A percentile compares a stretch with the other conserved stretches of the same genome.
These are phyloP conservation scores for Eudyptes chrysolophus DNA, from an alignment of 2,113 vertebrate genomes.

Conservation along the genomic window DNA sequence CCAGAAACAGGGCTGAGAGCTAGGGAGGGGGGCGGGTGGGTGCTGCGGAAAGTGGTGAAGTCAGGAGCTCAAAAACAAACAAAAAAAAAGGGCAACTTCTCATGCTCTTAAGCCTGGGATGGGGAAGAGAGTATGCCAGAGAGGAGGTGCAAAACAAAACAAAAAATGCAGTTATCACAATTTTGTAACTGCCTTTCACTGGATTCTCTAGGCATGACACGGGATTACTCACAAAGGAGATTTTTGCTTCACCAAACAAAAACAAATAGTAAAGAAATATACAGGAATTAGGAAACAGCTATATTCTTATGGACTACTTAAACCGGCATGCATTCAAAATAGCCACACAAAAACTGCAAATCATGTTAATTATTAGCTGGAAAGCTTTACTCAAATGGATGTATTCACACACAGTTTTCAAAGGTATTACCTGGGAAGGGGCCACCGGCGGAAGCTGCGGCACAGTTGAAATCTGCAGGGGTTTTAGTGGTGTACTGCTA, in stretches of 20 bases:
- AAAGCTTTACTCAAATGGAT: background rate
- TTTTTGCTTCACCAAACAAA: background rate
- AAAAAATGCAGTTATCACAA: background rate
- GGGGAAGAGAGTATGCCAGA: background rate
- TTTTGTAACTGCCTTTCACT: background rate
- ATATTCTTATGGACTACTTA: background rate
- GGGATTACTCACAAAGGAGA: background rate
- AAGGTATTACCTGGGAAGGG: constrained; percentile 78
- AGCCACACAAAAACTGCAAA: background rate
- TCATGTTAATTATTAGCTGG: background rate
- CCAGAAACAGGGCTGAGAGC: background rate
- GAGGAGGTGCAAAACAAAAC: background rate
- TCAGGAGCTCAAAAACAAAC: background rate
- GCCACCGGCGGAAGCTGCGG: constrained; percentile 68
- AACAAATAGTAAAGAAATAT: background rate
- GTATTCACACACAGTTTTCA: background rate
- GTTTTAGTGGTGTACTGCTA: constrained; percentile 69
- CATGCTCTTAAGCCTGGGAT: background rate
- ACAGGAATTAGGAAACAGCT: background rate
- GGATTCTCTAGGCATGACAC: background rate
- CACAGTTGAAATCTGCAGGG: constrained; percentile 82
- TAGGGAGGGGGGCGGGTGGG: accelerated
- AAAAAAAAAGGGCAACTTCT: background rate
- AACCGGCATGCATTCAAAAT: background rate
- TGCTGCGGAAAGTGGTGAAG: background rate